Base-by-base conservation (phyloP, 64 coral and sea anemone genomes). In the Acropora tenuis region DNA sequence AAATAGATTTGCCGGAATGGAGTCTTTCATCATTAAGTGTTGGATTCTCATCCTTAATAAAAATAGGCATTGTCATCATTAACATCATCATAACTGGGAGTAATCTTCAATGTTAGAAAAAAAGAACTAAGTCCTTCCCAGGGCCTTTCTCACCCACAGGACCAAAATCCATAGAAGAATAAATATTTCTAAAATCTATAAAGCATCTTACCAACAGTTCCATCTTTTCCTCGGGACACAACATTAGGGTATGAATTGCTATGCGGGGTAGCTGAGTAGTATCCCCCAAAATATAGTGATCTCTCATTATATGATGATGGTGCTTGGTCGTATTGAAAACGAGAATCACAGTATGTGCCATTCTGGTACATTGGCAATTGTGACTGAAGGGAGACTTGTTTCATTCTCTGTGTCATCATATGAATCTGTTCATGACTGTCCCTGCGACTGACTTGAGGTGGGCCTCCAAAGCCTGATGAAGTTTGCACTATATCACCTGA, bases 381-480 rank as follows among this genome's bases (percentile, higher is more conserved):
- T 15, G 41, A 68, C 5, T 66, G 73, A 20, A 92, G 1, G 1
- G 65, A 78, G 73, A 92, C 66, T 48, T 92, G 90, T 20, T 92
- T 92, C 47, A 92, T 92, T 50, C 90, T 77, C 43, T 90, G 88
- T 69, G 73, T 42, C 6, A 92, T 42, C 75, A 78, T 78, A 44
- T 78, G 75, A 43, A 76, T 48, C 48, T 69, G 59, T 7, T 92
- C 90, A 52, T 78, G 90, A 58, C 59, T 92, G 50, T 78, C 73
- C 30, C 90, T 75, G 17, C 81, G 59, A 50, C 8, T 71, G n/a
- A 92, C 52, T 68, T 79, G 81, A 30, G 81, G 5, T 69, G 82
- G 43, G 46, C 57, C 41, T n/a, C 42, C 72, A 17, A 47, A 88
- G 18, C 86, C 46, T 49, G 61, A 17, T 20, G 82, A 49, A 16